Percentiles rank a stretch among this genome's conserved stretches.
Evolutionary conservation across 2,797 vertebrate genomes (phyloP).

Genomic region (Galagoides demidoff): DNA sequence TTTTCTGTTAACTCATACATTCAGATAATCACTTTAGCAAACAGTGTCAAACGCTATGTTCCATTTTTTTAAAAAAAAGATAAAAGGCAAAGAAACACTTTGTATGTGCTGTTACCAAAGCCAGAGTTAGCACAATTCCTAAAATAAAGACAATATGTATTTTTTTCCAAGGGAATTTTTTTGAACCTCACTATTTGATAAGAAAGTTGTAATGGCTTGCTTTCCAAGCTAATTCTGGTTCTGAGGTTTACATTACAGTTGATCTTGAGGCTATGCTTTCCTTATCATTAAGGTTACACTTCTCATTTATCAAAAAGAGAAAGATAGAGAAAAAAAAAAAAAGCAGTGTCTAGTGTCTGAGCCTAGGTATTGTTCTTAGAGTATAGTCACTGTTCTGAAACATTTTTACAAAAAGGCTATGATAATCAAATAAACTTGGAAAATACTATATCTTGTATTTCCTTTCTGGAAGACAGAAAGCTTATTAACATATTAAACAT

Average conservation of each 20-base stretch:
- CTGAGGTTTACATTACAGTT: constrained; percentile 19
- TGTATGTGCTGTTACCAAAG: not conserved
- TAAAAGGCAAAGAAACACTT: not conserved
- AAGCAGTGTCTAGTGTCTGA: not conserved
- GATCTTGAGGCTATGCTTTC: not conserved
- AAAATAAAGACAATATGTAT: not conserved
- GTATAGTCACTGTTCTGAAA: not conserved
- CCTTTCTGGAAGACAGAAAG: not conserved
- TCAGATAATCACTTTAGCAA: not conserved
- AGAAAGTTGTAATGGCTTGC: not conserved
- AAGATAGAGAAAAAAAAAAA: not conserved
- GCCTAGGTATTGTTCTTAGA: not conserved
- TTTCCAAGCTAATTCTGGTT: not conserved
- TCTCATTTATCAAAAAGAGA: not conserved
- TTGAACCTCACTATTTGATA: not conserved
- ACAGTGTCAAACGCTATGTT: not conserved
- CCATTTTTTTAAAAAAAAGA: not conserved
- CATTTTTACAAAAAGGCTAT: not conserved
- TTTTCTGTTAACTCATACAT: not conserved
- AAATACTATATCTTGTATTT: not conserved
- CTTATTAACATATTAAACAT: not conserved
- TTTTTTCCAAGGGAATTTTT: not conserved
- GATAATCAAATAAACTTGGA: not conserved
- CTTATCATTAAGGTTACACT: not conserved
- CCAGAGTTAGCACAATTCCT: not conserved